Percentiles rank a stretch among this genome's conserved stretches.
phyloP scores from a whole-genome alignment of 2,888 invertebrate species.

The Argyresthia goedartella region DNA sequence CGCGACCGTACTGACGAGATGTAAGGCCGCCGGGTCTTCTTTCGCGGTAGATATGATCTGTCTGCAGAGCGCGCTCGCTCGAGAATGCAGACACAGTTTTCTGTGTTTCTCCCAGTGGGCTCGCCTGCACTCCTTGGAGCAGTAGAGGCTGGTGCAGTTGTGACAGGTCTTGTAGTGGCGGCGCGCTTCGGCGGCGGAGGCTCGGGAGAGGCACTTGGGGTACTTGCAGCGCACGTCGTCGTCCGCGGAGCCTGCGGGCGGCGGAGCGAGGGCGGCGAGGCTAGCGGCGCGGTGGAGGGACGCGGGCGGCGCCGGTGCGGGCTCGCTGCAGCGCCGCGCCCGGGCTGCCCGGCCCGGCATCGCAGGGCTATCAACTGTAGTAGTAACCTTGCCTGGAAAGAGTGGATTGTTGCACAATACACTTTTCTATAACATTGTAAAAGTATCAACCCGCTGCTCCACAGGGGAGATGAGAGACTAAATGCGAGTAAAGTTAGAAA shows the following conservation, averaged over 20 bases:
- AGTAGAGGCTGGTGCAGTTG: constrained; percentile 95
- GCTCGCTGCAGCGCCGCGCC: constrained; percentile 74
- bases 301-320: constrained; percentile 31
- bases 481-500: too few relatives aligned
- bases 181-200: constrained; percentile 82
- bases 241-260: too few relatives aligned
- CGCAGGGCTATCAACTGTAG: constrained; percentile 70
- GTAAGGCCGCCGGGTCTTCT: constrained; percentile 80
- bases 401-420: neutral
- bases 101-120: constrained; percentile 96
- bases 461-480: too few relatives aligned
- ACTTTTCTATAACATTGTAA: too few relatives aligned
- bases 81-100: constrained; percentile 89
- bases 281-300: constrained; percentile 56
- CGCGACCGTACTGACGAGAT: constrained; percentile 86
- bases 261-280: constrained; percentile 54
- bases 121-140: constrained; percentile 90
- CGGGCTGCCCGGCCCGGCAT: constrained; percentile 41
- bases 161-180: constrained; percentile 91
- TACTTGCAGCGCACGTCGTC: constrained; percentile 80
- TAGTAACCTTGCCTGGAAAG: constrained; percentile 61
- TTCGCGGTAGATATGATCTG: constrained; percentile 85
- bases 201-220: constrained; percentile 82
- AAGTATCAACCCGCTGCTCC: too few relatives aligned
- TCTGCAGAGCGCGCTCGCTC: constrained; percentile 91